Conservation (phyloP, 1,140 invertebrate species). For the Aphaenogaster ashmeadi region DNA sequence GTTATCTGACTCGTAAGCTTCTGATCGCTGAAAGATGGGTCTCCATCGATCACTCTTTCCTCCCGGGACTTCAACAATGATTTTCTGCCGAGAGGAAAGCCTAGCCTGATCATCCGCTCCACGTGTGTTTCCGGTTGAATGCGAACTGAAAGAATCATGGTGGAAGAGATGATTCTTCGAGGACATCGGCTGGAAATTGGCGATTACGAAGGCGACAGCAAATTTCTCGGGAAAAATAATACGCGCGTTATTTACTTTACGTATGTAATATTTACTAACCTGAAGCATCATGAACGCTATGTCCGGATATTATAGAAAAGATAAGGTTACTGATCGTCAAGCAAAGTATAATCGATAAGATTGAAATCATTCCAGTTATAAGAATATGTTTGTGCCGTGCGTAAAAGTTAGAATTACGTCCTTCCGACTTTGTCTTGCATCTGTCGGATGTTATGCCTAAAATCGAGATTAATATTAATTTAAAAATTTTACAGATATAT, state of each 20-base stretch:
- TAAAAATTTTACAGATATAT: neutral
- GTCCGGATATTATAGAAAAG: neutral
- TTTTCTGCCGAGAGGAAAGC: neutral
- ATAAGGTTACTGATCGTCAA: neutral
- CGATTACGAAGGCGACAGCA: neutral
- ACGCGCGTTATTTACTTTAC: neutral
- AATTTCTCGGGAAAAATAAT: conserved; percentile 1
- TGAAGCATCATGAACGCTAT: neutral
- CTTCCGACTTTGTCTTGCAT: neutral
- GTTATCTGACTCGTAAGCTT: too few relatives aligned
- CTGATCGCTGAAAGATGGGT: neutral
- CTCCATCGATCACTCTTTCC: neutral
- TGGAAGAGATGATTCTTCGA: conserved; percentile 27
- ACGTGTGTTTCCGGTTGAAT: neutral
- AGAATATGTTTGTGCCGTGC: neutral
- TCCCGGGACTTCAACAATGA: neutral
- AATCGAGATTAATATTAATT: conserved; percentile 22
- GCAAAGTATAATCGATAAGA: neutral
- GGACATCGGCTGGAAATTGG: conserved; percentile 15
- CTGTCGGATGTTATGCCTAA: neutral
- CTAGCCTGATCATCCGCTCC: neutral
- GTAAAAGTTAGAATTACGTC: neutral
- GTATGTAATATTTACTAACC: conserved; percentile 28
- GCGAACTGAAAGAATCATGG: conserved; percentile 39
- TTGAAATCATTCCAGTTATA: neutral